Base-by-base conservation (phyloP, 2,888 invertebrate species). In the Athalia cordata region DNA sequence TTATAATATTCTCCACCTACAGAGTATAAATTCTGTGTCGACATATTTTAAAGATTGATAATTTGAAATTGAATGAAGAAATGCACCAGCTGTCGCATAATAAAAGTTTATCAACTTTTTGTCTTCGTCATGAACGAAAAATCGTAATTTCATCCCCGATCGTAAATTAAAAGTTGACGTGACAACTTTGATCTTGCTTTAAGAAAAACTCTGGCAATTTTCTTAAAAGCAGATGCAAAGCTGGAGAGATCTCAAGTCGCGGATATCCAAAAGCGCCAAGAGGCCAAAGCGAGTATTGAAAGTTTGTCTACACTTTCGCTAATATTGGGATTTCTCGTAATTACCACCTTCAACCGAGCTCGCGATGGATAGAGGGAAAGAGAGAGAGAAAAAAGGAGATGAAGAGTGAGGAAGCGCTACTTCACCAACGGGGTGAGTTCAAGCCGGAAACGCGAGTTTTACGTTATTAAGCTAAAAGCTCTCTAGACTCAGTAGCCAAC, bases 381-480 rank as follows among this genome's bases (percentile, higher is more conserved):
- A 29, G 29, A 29, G 29, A 29, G 0, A 29, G 29, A 29, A 29
- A 29, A 29, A 55, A 4, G 55, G 55, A 4, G 9, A n/a, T 11
- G 55, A 11, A 6, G 55, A 55, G 55, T 55, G 72, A 13, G 29
- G 15, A 11, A 59, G 8, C 29, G 47, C 45, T 72, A 72, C 59
- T 72, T 72, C 52, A 59, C 13, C 50, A 50, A 61, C 52, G 62
- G 11, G 62, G 50, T 49, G 62, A 75, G 64, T 75, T 50, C 13
- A 75, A 75, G 62, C 11, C 55, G 15, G 29, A 64, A 61, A 52
- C 74, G 74, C 79, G 79, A 80, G 80, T 82, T 79, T 81, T 83
- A 83, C 81, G 83, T 84, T 83, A 84, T 84, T 83, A 84, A 83
- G 83, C 83, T 84, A 83, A 84, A 84, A 84, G 84, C 84, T 81